phyloP scores from a whole-genome alignment of 2,797 vertebrate genomes.

The Hoplostethus atlanticus region DNA sequence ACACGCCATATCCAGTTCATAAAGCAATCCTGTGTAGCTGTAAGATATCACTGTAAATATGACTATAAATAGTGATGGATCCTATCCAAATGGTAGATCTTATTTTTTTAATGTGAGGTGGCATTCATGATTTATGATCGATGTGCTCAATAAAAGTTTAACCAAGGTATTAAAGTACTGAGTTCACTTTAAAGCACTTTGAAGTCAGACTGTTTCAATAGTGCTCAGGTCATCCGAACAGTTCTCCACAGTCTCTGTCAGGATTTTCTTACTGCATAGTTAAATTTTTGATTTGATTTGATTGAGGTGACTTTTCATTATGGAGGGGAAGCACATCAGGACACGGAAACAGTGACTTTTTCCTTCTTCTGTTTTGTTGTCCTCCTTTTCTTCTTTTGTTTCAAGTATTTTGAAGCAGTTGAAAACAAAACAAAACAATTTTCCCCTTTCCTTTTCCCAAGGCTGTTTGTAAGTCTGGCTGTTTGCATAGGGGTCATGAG shows the following conservation, averaged over 20 bases:
- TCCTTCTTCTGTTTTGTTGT: not conserved
- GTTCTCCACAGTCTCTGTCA: not conserved
- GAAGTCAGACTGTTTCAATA: constrained; percentile 14
- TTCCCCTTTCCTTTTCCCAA: not conserved
- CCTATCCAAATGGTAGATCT: constrained; percentile 13
- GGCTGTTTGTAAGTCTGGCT: constrained; percentile 19
- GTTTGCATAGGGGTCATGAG: constrained; percentile 12
- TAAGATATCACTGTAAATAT: not conserved
- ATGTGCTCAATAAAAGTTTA: constrained; percentile 29
- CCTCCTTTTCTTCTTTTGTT: not conserved
- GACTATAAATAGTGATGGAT: not conserved
- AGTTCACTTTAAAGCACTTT: constrained; percentile 27
- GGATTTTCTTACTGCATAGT: constrained; percentile 3
- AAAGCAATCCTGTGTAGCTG: not conserved
- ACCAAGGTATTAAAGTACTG: constrained; percentile 23
- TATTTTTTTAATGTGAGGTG: constrained; percentile 15
- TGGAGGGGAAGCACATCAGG: not conserved
- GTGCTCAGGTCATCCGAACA: not conserved
- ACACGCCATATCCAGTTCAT: not conserved
- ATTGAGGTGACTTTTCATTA: not conserved
- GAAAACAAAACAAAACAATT: constrained; percentile 1
- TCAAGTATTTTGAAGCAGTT: not conserved
- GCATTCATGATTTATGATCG: constrained; percentile 34
- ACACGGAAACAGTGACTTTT: not conserved
- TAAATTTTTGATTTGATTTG: not conserved